Base-by-base conservation (phyloP, 2,113 vertebrate species). In the Chloroceryle aenea region DNA sequence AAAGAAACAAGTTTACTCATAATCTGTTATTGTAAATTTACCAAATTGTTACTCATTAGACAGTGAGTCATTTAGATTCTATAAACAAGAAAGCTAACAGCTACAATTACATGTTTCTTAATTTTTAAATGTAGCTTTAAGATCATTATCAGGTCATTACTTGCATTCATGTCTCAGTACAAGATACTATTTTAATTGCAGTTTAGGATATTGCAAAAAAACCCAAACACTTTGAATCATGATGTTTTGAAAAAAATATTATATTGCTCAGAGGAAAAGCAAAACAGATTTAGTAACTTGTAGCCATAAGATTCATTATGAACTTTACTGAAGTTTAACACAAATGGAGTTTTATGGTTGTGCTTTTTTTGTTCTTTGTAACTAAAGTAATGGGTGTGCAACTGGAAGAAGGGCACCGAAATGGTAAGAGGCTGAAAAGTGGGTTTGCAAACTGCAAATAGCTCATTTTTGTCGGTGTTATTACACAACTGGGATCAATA, bases 121-220 rank as follows among this genome's bases (percentile, higher is more conserved):
- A 50, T 74, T 80, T 82, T 87, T 36, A 89, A 84, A 53, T 72
- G 43, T 43, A 93, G 58, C 68, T 91, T 93, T 87, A 81, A 89
- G 74, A 59, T 64, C 81, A 30, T 64, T 90, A 82, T 38, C 48
- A 85, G 50, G 36, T 76, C 23, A 43, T 43, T 94, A 64, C 47
- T 94, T 93, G 21, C 64, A 72, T 82, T 90, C 23, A 18, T 53
- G 14, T 47, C 34, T 75, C 48, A 32, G 18, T 52, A 52, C 14
- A n/a, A 93, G 81, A 68, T 50, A 53, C 12, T 45, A 8, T 75
- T 85, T 78, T 78, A 91, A 79, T 79, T 96, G 78, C 30, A 63
- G 36, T 87, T 74, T 40, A 89, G 32, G 15, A 9, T 87, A n/a
- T n/a, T 75, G 61, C 34, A 68, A 32, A 87, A 64, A 43, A 40